Percentiles rank a stretch among this genome's conserved stretches.
These are phyloP conservation scores for Bacillus rossius DNA, from an alignment of 1,140 invertebrate genomes.

Conservation along the genomic window DNA sequence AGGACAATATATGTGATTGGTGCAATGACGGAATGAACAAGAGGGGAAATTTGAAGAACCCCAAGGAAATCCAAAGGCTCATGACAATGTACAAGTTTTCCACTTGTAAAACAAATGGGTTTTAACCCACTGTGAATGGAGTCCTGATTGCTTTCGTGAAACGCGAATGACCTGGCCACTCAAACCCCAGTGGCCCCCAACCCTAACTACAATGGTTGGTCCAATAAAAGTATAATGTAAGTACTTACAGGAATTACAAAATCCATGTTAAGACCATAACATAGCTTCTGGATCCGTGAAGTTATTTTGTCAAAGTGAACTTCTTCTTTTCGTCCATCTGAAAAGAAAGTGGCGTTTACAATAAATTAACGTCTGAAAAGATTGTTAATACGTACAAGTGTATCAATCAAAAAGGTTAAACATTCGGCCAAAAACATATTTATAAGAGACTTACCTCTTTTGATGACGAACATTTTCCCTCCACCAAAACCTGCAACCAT, in stretches of 20 bases:
- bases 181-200: too few relatives aligned
- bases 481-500: not conserved
- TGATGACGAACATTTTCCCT: slow-evolving; percentile 47
- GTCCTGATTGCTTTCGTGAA: too few relatives aligned
- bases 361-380: not conserved
- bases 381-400: not conserved
- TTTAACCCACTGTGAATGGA: too few relatives aligned
- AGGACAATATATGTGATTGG: too few relatives aligned
- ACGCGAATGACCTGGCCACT: too few relatives aligned
- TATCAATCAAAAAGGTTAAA: not conserved
- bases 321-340: slow-evolving; percentile 83
- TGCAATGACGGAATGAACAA: too few relatives aligned
- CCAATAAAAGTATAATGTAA: too few relatives aligned
- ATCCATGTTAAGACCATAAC: slow-evolving; percentile 93
- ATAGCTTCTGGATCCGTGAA: slow-evolving; percentile 89
- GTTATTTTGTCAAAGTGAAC: slow-evolving; percentile 99
- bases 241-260: slow-evolving; percentile 90
- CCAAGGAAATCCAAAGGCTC: too few relatives aligned
- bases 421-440: not conserved
- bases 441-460: slow-evolving; percentile 40
- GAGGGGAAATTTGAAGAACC: too few relatives aligned
- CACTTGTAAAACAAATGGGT: too few relatives aligned
- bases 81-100: too few relatives aligned
- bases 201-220: too few relatives aligned
- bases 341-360: not conserved